Conservation (phyloP, 1,140 invertebrate species). For the Drosophila obscura region DNA sequence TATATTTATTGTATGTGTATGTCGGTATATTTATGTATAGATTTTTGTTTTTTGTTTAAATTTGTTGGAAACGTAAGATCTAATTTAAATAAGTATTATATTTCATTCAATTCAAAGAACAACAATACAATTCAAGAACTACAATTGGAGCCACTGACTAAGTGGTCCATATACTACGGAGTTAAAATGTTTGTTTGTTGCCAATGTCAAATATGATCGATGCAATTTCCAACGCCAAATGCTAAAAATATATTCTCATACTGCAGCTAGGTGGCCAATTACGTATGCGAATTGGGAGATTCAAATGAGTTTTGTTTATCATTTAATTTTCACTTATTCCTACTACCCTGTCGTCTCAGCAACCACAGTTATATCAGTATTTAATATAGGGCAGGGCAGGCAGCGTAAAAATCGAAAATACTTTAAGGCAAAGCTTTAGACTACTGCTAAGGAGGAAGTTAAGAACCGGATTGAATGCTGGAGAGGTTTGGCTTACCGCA, state of each 20-base stretch:
- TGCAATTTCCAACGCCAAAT: slow-evolving; percentile 50
- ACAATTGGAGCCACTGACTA: slow-evolving; percentile 14
- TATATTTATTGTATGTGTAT: slow-evolving; percentile 28
- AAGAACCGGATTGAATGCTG: slow-evolving; percentile 42
- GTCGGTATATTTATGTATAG: slow-evolving; percentile 57
- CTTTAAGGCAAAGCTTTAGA: slow-evolving; percentile 57
- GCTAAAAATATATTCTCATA: slow-evolving; percentile 42
- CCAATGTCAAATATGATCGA: slow-evolving; percentile 21
- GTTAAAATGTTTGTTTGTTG: slow-evolving; percentile 7
- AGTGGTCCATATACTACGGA: slow-evolving; percentile 19
- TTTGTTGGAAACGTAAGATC: slow-evolving; percentile 23
- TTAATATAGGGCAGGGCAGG: slow-evolving; percentile 24
- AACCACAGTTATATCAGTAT: slow-evolving; percentile 44
- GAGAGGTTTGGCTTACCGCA: slow-evolving; percentile 58
- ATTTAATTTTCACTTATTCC: slow-evolving; percentile 6
- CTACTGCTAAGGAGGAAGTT: slow-evolving; percentile 41
- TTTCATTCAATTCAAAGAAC: slow-evolving; percentile 38
- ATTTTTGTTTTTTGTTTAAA: slow-evolving; percentile 42
- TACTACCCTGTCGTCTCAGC: slow-evolving; percentile 11
- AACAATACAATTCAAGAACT: slow-evolving; percentile 45
- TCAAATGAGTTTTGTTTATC: slow-evolving; percentile 15
- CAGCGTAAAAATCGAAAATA: slow-evolving; percentile 31
- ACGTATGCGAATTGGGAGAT: slow-evolving; percentile 12
- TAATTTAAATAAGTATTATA: slow-evolving; percentile 22
- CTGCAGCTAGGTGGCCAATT: slow-evolving; percentile 40